These are phyloP conservation scores for Diadumene lineata DNA, from an alignment of 92 coral and sea anemone species.

Conservation along the genomic window DNA sequence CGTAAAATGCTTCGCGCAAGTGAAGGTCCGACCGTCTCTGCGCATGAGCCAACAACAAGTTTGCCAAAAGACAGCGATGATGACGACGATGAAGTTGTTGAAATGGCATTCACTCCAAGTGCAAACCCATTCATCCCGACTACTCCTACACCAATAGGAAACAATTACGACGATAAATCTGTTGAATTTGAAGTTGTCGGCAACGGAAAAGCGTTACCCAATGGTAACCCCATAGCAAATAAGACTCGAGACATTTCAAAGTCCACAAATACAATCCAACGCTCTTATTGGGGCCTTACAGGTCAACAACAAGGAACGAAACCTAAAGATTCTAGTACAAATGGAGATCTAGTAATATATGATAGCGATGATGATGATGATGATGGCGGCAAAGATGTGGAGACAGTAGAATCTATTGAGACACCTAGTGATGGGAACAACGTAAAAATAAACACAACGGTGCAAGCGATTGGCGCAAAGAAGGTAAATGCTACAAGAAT, in stretches of 20 bases:
- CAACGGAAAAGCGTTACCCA: not conserved
- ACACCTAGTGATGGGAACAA: not conserved
- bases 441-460: not conserved
- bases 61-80: not conserved
- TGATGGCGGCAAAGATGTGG: not conserved
- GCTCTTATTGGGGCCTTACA: not conserved
- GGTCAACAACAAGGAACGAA: not conserved
- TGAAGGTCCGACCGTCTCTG: not conserved
- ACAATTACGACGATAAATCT: not conserved
- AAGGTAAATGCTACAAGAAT: conserved; percentile 4
- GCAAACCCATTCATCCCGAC: not conserved
- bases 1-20: not conserved
- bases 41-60: not conserved
- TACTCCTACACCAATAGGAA: not conserved
- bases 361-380: conserved; percentile 8
- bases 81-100: not conserved
- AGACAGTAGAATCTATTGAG: not conserved
- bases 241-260: not conserved
- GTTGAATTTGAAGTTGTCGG: not conserved
- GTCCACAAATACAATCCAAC: not conserved
- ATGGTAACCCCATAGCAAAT: not conserved
- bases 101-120: conserved; percentile 3
- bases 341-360: not conserved
- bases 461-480: not conserved
- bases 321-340: not conserved